Conservation (phyloP, 1,140 invertebrate species). For the Bombus haemorrhoidalis region DNA sequence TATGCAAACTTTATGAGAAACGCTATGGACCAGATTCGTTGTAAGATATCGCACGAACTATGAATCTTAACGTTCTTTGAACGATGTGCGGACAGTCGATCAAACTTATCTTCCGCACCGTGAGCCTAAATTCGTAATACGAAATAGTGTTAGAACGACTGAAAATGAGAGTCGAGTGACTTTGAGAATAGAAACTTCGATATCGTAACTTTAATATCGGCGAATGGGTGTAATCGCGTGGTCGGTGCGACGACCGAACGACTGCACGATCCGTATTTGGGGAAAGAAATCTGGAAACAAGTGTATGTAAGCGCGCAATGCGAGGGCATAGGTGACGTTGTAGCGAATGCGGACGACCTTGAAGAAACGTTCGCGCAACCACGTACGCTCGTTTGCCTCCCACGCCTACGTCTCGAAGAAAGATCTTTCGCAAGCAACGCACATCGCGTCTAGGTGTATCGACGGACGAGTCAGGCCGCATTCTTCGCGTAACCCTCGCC, state of each 20-base stretch:
- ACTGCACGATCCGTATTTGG: neutral
- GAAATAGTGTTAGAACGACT: too few relatives aligned
- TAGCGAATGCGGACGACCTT: slow-evolving; percentile 32
- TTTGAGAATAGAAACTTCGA: neutral
- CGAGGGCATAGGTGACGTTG: slow-evolving; percentile 16
- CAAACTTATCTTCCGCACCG: neutral
- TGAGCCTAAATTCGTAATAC: neutral
- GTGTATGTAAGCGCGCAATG: neutral
- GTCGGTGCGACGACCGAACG: neutral
- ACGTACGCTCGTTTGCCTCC: slow-evolving; percentile 14
- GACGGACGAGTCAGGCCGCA: slow-evolving; percentile 21
- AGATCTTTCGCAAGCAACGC: slow-evolving; percentile 27
- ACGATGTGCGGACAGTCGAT: neutral
- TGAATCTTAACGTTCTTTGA: neutral
- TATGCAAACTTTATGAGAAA: neutral
- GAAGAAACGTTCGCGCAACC: neutral
- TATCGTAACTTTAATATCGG: neutral
- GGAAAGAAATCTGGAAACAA: neutral
- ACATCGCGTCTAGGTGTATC: slow-evolving; percentile 1
- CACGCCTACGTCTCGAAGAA: slow-evolving; percentile 22
- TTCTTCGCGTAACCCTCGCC: slow-evolving; percentile 29
- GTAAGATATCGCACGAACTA: neutral
- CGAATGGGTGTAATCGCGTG: neutral
- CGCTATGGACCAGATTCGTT: neutral
- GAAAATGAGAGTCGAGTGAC: neutral